Evolutionary conservation across 2,113 vertebrate genomes (phyloP), one percentile per base, ranked within the genome.

Genomic region (Platysternon megacephalum): DNA sequence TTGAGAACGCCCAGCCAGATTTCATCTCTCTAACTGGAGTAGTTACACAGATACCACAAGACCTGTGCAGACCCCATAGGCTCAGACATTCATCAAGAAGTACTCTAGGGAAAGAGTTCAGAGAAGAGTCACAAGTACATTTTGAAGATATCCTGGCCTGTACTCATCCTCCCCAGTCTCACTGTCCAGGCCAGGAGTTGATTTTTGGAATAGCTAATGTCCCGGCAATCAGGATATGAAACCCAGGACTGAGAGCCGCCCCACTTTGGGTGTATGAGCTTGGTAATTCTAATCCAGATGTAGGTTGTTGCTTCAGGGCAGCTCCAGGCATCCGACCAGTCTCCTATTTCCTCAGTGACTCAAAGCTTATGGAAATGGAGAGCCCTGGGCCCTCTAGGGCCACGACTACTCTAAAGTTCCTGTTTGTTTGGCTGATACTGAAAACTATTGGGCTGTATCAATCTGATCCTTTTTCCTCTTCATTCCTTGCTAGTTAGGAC

Each of bases 341-440:
- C 65, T 13, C 6, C 79, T 52, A 4, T 5, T 22, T 88, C 44
- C 79, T 0, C 35, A n/a, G 0, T 53, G 49, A 85, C 32, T 55
- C 55, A 58, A 68, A 58, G 72, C 46, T 65, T 32, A 39, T 1
- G 6, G 28, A 90, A 85, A 46, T 0, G 9, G n/a, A 39, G 29
- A 84, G 22, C 14, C 35, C 55, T 79, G 74, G 82, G 52, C 3
- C 85, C 53, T 13, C 79, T 10, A 81, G 21, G 74, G 29, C 9
- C 17, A 3, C 0, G 1, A 3, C 68, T 65, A 28, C 2, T 39
- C 4, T n/a, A n/a, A n/a, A n/a, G n/a, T n/a, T n/a, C n/a, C n/a
- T n/a, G n/a, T n/a, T n/a, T n/a, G n/a, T n/a, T n/a, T n/a, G n/a
- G n/a, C n/a, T n/a, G n/a, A n/a, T n/a, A n/a, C n/a, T n/a, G n/a